Base-by-base conservation (phyloP, 2,113 vertebrate species). In the Kobus ellipsiprymnus region DNA sequence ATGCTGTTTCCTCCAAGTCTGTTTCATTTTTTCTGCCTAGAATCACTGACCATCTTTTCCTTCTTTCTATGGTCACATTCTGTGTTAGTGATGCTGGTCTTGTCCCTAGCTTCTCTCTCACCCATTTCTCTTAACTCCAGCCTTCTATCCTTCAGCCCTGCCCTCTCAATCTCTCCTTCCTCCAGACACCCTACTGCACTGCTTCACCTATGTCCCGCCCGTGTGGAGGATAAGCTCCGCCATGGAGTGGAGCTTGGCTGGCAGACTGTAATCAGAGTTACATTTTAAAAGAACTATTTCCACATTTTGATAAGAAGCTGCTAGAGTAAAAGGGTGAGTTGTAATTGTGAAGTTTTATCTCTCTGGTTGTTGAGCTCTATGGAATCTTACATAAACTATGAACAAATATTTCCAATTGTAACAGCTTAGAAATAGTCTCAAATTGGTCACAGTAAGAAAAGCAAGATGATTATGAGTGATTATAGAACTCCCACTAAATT, bases 331-430 rank as follows among this genome's bases (percentile, higher is more conserved):
- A 92, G 21, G 13, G 10, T 78, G 50, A 40, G 33, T 86, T 96
- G 82, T 83, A 29, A 80, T 57, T 96, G 82, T 87, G 29, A 84
- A 62, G 33, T 71, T 87, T 83, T 78, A 36, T 87, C n/a, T 91
- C 3, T 78, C 19, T 67, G 6, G 12, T 40, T 90, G 5, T 86
- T 36, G 77, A 87, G 54, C 21, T 59, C 30, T 67, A 16, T 74
- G 52, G 44, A 80, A 87, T 84, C 80, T 84, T 88, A 48, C 50
- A 48, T 29, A 83, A 78, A 87, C 16, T 30, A 17, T 50, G 13
- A 86, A 80, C 81, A 82, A 74, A 83, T 60, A 48, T 80, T 95
- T 87, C 3, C 46, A 33, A 33, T 21, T 62, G 9, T 25, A 82
- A 90, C 62, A 60, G 67, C 33, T 36, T 82, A 82, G 21, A 83